Evolutionary conservation across 2,113 vertebrate species (phyloP), one percentile per base, ranked within the genome.

Genomic region (Herpailurus yagouaroundi): DNA sequence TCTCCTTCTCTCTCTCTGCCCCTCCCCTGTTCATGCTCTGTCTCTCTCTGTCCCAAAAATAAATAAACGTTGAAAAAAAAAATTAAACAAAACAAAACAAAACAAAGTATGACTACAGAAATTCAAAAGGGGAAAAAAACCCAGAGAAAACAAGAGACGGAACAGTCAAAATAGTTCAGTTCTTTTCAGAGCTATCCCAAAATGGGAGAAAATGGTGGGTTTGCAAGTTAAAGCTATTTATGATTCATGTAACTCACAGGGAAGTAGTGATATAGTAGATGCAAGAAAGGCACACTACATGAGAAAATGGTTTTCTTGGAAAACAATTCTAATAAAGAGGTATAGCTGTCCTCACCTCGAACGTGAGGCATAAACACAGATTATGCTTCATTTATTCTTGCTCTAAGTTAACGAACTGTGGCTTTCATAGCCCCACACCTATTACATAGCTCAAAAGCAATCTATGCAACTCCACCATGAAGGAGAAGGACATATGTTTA

Each of bases 351-450:
- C 7, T 76, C 88, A 48, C 33, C 90, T 45, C 60, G 33, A 94
- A 95, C 45, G n/a, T 38, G 52, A 95, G 19, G 12, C 15, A 91
- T 63, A 57, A 79, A 50, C 69, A 87, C 8, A 91, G 38, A 29
- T 94, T 18, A 38, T 88, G 60, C 68, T 95, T 71, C 60, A 83
- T 87, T 97, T 95, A 16, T 52, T 74, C 89, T 96, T 86, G 9
- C n/a, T 95, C 15, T 84, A 38, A 73, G 36, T 18, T 63, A 82
- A 92, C 25, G 18, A 60, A 36, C n/a, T 69, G 23, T 88, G 31
- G 41, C 21, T 92, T 84, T 48, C 15, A 84, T 60, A 87, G 74
- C 41, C 82, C 23, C 64, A 52, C 27, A 21, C 19, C 7, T 57
- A 45, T 57, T 63, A 27, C 18, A 81, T 9, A 74, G 50, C 12